A percentile compares a stretch with the other conserved stretches of the same genome.
Conservation (phyloP, 2,888 invertebrate species). For the Parelbella ahira region DNA sequence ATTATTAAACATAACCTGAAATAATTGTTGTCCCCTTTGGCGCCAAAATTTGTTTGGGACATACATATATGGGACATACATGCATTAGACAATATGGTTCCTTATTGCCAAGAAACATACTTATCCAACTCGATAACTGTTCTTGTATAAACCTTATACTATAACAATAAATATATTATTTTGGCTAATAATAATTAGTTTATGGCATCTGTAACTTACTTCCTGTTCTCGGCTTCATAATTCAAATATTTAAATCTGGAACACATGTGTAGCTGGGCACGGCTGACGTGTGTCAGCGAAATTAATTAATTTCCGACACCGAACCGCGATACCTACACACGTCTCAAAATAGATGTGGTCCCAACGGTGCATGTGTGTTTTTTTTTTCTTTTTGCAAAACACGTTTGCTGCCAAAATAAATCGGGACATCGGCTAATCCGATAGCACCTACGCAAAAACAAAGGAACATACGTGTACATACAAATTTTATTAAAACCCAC, state of each 20-base stretch:
- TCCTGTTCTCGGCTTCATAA: constrained; percentile 5
- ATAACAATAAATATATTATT: too few species aligned
- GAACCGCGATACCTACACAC: not conserved
- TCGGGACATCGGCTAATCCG: constrained; percentile 6
- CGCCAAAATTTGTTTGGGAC: too few species aligned
- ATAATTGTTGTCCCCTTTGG: too few species aligned
- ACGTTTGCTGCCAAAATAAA: constrained; percentile 16
- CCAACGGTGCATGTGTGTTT: constrained; percentile 2
- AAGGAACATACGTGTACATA: too few species aligned
- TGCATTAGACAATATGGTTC: too few species aligned
- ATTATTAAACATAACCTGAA: too few species aligned
- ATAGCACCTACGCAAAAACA: constrained; percentile 3
- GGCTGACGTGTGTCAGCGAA: constrained; percentile 15
- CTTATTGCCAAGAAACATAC: too few species aligned
- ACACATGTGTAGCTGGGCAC: constrained; percentile 1
- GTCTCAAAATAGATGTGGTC: constrained; percentile 16
- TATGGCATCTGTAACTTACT: constrained; percentile 5
- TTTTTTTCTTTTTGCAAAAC: constrained; percentile 11
- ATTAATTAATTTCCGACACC: constrained; percentile 17
- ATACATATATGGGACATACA: too few species aligned
- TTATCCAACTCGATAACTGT: too few species aligned
- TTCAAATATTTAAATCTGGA: constrained; percentile 3
- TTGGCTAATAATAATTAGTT: not conserved
- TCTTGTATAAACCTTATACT: too few species aligned
- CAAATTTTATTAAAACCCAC: too few species aligned